A percentile compares a stretch with the other conserved stretches of the same genome.
Evolutionary conservation across 2,888 invertebrate genomes (phyloP).

Genomic region (Schizotus pectinicornis): DNA sequence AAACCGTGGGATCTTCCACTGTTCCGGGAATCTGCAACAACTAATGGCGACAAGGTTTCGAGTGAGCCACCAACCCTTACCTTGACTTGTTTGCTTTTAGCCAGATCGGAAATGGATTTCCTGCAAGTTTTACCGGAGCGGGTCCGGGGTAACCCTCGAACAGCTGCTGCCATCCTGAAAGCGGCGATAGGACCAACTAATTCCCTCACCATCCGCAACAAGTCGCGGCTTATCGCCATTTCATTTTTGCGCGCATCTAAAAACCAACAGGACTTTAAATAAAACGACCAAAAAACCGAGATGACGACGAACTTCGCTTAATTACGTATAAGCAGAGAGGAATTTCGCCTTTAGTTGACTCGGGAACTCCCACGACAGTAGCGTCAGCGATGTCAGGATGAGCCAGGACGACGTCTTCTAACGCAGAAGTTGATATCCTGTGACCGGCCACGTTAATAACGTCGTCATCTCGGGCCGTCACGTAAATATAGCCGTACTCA

Average conservation of each 20-base stretch:
- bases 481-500: conserved; percentile 82
- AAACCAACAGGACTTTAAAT: conserved; percentile 18
- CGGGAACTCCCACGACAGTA: conserved; percentile 89
- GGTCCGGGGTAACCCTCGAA: conserved; percentile 84
- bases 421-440: conserved; percentile 83
- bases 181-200: conserved; percentile 88
- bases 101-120: conserved; percentile 84
- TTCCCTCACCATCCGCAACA: conserved; percentile 66
- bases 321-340: conserved; percentile 87
- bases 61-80: conserved; percentile 55
- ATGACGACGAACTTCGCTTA: conserved; percentile 62
- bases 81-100: conserved; percentile 78
- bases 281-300: background rate
- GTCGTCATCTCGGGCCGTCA: conserved; percentile 91
- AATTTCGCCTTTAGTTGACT: conserved; percentile 87
- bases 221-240: conserved; percentile 62
- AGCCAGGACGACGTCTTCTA: conserved; percentile 89
- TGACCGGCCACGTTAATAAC: conserved; percentile 96
- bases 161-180: conserved; percentile 79
- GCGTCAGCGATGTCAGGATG: conserved; percentile 87
- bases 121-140: conserved; percentile 82
- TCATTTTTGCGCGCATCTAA: conserved; percentile 61
- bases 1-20: conserved; percentile 86
- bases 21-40: conserved; percentile 74
- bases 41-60: conserved; percentile 69